Conservation (phyloP, 1,140 invertebrate species). For the Streblospio benedicti region DNA sequence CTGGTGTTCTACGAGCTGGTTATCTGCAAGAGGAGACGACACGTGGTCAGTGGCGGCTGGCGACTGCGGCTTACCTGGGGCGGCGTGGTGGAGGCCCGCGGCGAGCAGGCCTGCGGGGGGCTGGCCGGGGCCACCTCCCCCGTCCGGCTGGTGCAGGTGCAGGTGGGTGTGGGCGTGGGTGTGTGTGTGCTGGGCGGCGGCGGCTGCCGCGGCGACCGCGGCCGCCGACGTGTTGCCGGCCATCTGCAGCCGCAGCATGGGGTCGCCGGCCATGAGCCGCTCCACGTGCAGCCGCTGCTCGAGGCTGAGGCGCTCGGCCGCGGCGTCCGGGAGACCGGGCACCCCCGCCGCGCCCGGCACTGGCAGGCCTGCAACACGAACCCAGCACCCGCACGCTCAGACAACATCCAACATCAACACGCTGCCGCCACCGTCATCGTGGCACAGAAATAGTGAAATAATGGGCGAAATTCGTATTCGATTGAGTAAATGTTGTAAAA, state of each 20-base stretch:
- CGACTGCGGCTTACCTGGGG: conserved; percentile 25
- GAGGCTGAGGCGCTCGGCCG: conserved; percentile 40
- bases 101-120: conserved; percentile 53
- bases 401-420: not conserved
- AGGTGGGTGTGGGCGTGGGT: conserved; percentile 67
- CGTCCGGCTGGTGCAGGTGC: conserved; percentile 66
- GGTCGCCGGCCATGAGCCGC: conserved; percentile 53
- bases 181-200: conserved; percentile 75
- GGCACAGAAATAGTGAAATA: not conserved
- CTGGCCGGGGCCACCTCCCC: conserved; percentile 57
- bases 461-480: not conserved
- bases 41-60: conserved; percentile 1
- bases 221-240: conserved; percentile 51
- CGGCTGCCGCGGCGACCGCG: conserved; percentile 40
- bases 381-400: not conserved
- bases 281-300: conserved; percentile 46
- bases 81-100: conserved; percentile 38
- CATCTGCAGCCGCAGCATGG: conserved; percentile 74
- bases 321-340: conserved; percentile 2
- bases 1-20: not conserved
- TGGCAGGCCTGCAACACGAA: conserved; percentile 20
- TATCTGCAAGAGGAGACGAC: not conserved
- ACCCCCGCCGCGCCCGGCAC: conserved; percentile 5
- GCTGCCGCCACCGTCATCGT: not conserved
- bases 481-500: not conserved